These are phyloP conservation scores for Corythornis vintsioides DNA, from an alignment of 2,113 vertebrate species.

Conservation along the genomic window DNA sequence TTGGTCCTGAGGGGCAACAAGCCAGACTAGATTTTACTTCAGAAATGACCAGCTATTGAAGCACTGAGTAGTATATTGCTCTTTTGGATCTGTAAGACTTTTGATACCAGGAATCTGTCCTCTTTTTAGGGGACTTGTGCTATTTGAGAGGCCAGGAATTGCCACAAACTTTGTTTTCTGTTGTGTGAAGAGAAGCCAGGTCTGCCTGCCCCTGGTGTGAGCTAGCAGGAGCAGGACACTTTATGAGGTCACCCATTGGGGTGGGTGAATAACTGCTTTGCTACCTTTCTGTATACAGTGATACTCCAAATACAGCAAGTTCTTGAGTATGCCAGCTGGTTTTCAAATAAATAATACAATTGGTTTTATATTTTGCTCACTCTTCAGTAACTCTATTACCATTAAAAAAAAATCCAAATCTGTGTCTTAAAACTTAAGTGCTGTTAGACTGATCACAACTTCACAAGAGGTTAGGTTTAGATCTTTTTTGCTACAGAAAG, in stretches of 20 bases:
- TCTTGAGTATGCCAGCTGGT: background rate
- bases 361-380: background rate
- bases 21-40: background rate
- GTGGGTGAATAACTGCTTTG: background rate
- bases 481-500: background rate
- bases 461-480: background rate
- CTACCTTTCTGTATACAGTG: background rate
- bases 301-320: background rate
- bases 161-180: background rate
- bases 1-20: background rate
- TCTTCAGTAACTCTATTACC: background rate
- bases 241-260: background rate
- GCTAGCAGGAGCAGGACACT: background rate
- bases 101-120: background rate
- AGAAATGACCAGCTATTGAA: background rate
- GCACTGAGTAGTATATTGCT: background rate
- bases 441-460: background rate
- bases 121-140: background rate
- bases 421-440: background rate
- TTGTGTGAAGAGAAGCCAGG: background rate
- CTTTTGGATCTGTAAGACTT: background rate
- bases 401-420: background rate
- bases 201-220: fast-evolving
- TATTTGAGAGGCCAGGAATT: background rate
- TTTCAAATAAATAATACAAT: background rate